Evolutionary conservation across 2,113 vertebrate species (phyloP), one percentile per base, ranked within the genome.

Genomic region (Collichthys lucidus): DNA sequence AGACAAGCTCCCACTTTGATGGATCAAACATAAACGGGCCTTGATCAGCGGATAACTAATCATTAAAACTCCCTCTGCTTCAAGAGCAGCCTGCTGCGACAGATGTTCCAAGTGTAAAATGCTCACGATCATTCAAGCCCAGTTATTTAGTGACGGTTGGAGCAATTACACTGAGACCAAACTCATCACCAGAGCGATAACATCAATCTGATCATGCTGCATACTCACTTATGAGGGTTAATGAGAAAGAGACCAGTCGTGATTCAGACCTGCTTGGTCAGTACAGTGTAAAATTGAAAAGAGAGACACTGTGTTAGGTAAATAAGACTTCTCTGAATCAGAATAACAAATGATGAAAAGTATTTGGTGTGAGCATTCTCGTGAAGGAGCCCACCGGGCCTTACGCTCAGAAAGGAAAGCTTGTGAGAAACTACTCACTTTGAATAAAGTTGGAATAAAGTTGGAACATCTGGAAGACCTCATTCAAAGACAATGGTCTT

Each of bases 41-140:
- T 88, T 89, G 88, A 92, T 93, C 85, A 89, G 69, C 55, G 55
- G 64, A 77, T 88, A 84, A 93, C 79, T 69, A 78, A 87, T 91
- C 86, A 87, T 87, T 90, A 79, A 83, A 80, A 66, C 63, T 7
- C 76, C 53, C 57, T 42, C 77, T 3, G 47, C 82, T 83, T 89
- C 84, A 76, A 84, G 88, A 63, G 71, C 53, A 80, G 62, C 69
- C 78, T 73, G 26, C 76, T 69, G 81, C 67, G 55, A 86, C 83
- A 92, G 85, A 93, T 88, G 86, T 86, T 85, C 73, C 42, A 83
- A 83, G 68, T 74, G 82, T 85, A 82, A 86, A 83, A 87, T 74
- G 77, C 77, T 85, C 79, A 82, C 85, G 78, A 89, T 90, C 83
- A 82, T 75, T 76, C 74, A 66, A 50, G 49, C 65, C 65, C 74